Conservation (phyloP, 2,797 vertebrate genomes). For the Salarias fasciatus region DNA sequence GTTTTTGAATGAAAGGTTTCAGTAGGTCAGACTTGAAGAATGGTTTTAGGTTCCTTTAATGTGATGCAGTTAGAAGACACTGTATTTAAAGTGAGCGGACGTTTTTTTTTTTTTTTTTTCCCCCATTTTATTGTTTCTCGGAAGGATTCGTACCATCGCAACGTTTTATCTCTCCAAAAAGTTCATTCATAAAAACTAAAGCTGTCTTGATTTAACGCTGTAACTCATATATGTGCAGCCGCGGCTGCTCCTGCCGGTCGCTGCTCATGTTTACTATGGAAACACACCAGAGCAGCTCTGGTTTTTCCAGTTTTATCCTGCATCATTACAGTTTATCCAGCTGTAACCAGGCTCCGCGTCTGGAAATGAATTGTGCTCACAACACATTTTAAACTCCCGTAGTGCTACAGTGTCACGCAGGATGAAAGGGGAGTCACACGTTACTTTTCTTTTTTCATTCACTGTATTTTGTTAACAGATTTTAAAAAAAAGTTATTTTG, state of each 20-base stretch:
- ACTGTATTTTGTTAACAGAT: no score
- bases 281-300: background rate
- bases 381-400: no score
- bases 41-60: slow-evolving; percentile 35
- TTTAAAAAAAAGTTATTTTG: no score
- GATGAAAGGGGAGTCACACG: no score
- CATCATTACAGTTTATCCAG: background rate
- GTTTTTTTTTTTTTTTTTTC: no score
- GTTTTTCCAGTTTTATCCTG: background rate
- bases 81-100: slow-evolving; percentile 8
- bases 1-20: slow-evolving; percentile 35
- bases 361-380: no score
- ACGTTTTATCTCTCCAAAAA: slow-evolving; percentile 32
- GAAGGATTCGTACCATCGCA: slow-evolving; percentile 6
- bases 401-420: no score
- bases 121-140: background rate
- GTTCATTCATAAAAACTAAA: slow-evolving; percentile 8
- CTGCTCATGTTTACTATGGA: slow-evolving; percentile 23
- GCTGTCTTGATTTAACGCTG: slow-evolving; percentile 15
- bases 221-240: slow-evolving; percentile 29
- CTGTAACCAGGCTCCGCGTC: no score
- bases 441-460: no score
- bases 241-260: no score
- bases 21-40: slow-evolving; percentile 49
- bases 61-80: slow-evolving; percentile 34